Percentiles rank a stretch among this genome's conserved stretches.
phyloP scores from a whole-genome alignment of 35 echinoderm and acorn worm species.

The Stichopus chloronotus region DNA sequence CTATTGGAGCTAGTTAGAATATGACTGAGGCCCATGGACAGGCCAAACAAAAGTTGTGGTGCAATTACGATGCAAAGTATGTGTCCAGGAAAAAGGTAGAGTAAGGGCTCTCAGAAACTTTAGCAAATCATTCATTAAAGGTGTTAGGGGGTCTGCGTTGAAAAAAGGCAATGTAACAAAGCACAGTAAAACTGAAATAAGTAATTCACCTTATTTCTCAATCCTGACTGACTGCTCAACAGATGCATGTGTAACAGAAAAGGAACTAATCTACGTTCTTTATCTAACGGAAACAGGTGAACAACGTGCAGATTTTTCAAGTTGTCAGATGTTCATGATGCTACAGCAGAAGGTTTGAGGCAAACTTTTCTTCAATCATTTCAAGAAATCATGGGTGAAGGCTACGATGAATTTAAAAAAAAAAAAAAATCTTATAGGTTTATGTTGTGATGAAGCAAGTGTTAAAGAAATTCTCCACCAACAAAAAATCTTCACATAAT shows the following conservation, averaged over 20 bases:
- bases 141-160: too few species aligned
- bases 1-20: too few species aligned
- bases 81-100: too few species aligned
- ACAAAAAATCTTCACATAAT: too few species aligned
- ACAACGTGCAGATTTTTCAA: conserved; percentile 19
- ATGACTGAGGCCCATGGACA: too few species aligned
- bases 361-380: conserved; percentile 16
- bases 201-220: conserved; percentile 24
- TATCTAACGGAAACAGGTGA: conserved; percentile 16
- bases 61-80: too few species aligned
- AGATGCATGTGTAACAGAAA: conserved; percentile 24
- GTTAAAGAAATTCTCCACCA: too few species aligned
- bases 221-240: neutral
- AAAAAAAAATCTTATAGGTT: conserved; percentile 19
- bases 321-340: conserved; percentile 39
- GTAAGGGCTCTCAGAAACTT: too few species aligned
- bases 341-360: conserved; percentile 30
- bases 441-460: conserved; percentile 31
- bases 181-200: too few species aligned
- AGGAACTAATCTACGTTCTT: conserved; percentile 28
- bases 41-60: too few species aligned
- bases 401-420: neutral
- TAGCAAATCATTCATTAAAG: too few species aligned
- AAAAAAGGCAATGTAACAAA: too few species aligned
- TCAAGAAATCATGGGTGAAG: neutral